phyloP scores from a whole-genome alignment of 1,140 invertebrate genomes.

The Tetragnatha versicolor region DNA sequence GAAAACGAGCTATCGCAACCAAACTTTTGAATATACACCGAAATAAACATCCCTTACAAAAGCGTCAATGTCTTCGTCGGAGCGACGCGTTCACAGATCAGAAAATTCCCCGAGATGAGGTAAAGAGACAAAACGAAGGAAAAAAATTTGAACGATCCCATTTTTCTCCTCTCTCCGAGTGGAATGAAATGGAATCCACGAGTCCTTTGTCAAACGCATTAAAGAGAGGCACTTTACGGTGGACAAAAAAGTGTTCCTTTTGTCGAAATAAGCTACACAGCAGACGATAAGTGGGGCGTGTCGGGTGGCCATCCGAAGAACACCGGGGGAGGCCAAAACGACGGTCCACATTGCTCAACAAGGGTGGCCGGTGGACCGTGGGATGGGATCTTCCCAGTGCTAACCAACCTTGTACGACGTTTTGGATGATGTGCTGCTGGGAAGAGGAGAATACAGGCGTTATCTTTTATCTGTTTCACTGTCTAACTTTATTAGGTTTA shows the following conservation, averaged over 20 bases:
- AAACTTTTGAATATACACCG: no score
- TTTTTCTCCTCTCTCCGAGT: slow-evolving; percentile 40
- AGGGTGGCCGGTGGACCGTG: slow-evolving; percentile 20
- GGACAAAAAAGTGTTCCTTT: slow-evolving; percentile 23
- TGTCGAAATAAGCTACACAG: slow-evolving; percentile 7
- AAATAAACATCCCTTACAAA: no score
- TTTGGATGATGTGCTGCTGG: background rate
- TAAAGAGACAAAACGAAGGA: background rate
- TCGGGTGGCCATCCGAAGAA: slow-evolving; percentile 25
- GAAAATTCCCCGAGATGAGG: background rate
- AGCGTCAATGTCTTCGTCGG: slow-evolving; percentile 27
- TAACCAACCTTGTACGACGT: background rate
- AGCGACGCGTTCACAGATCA: slow-evolving; percentile 39
- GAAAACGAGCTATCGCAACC: no score
- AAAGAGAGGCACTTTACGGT: slow-evolving; percentile 16
- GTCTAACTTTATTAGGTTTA: no score
- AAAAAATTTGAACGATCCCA: background rate
- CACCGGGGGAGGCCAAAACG: slow-evolving; percentile 9
- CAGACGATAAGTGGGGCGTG: slow-evolving; percentile 40
- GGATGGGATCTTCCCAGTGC: background rate
- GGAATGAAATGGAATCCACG: slow-evolving; percentile 39
- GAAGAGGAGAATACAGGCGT: background rate
- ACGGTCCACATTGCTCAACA: slow-evolving; percentile 30
- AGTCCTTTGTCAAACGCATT: slow-evolving; percentile 1
- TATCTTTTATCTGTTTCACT: no score